A percentile compares a stretch with the other conserved stretches of the same genome.
Conservation (phyloP, 2,888 invertebrate genomes). For the Apoda limacodes region DNA sequence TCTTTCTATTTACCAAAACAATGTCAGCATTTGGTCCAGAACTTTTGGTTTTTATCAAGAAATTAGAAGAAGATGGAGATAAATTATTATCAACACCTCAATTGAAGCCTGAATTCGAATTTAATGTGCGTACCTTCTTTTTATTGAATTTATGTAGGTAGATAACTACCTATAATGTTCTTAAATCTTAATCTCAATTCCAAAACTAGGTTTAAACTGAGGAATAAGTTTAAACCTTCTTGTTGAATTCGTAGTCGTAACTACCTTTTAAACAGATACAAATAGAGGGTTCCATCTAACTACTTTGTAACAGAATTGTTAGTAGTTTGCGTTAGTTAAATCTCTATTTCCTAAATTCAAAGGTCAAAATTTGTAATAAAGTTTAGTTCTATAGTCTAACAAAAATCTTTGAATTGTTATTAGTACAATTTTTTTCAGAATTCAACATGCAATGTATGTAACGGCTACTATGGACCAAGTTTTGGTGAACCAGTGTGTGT, state of each 20-base stretch:
- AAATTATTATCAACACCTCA: slow-evolving; percentile 38
- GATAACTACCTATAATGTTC: no score
- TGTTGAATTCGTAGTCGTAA: no score
- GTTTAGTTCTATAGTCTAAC: slow-evolving; percentile 1
- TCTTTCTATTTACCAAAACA: no score
- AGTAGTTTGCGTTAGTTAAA: neutral
- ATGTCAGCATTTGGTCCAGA: slow-evolving; percentile 54
- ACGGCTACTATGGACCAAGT: slow-evolving; percentile 92
- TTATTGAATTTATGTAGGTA: no score
- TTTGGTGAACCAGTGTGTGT: slow-evolving; percentile 92
- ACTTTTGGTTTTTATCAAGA: slow-evolving; percentile 48
- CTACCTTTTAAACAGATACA: no score
- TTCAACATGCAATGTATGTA: slow-evolving; percentile 82
- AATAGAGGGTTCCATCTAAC: no score
- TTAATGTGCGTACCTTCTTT: slow-evolving; percentile 48
- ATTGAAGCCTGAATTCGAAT: slow-evolving; percentile 51
- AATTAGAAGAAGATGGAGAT: slow-evolving; percentile 55
- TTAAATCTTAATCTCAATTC: no score
- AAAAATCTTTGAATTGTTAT: neutral
- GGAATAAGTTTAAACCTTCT: no score
- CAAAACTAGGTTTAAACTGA: no score
- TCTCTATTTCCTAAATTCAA: neutral
- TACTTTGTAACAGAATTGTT: neutral
- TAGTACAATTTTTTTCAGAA: slow-evolving; percentile 75
- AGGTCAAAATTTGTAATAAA: neutral